These are phyloP conservation scores for Hypotaenidia okinawae DNA, from an alignment of 2,797 vertebrate species.

Conservation along the genomic window DNA sequence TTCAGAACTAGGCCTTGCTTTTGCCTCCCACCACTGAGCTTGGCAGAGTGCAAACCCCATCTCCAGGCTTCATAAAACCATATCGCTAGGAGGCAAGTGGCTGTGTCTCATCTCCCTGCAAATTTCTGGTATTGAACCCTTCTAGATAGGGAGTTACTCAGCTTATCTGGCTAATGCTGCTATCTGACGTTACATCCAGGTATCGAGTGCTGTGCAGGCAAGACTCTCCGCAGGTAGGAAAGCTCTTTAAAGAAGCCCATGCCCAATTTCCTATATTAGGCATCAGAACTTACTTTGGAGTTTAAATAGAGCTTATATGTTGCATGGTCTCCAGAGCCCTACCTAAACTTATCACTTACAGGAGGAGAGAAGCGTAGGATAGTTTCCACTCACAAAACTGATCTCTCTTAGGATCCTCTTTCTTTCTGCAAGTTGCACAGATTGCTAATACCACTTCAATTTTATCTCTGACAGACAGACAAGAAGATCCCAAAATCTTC, in stretches of 20 bases:
- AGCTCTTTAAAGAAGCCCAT: not conserved
- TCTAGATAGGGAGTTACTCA: not conserved
- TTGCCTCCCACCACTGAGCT: not conserved
- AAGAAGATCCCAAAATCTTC: not conserved
- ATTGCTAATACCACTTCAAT: not conserved
- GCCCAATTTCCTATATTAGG: not conserved
- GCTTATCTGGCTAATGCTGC: not conserved
- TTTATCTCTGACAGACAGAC: not conserved
- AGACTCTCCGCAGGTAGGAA: not conserved
- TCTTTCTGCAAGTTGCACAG: not conserved
- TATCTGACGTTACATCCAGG: not conserved
- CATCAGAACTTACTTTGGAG: not conserved
- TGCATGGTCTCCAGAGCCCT: rapidly evolving
- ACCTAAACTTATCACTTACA: not conserved
- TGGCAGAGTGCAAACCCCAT: not conserved
- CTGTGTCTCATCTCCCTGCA: not conserved
- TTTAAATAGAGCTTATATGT: not conserved
- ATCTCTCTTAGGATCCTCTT: not conserved
- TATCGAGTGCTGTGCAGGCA: not conserved
- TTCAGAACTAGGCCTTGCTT: not conserved
- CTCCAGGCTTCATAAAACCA: not conserved
- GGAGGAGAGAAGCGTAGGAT: not conserved
- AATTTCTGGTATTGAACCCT: not conserved
- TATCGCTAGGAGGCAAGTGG: rapidly evolving
- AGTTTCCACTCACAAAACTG: not conserved